phyloP scores from a whole-genome alignment of 2,797 vertebrate genomes.

The Lates japonicus region DNA sequence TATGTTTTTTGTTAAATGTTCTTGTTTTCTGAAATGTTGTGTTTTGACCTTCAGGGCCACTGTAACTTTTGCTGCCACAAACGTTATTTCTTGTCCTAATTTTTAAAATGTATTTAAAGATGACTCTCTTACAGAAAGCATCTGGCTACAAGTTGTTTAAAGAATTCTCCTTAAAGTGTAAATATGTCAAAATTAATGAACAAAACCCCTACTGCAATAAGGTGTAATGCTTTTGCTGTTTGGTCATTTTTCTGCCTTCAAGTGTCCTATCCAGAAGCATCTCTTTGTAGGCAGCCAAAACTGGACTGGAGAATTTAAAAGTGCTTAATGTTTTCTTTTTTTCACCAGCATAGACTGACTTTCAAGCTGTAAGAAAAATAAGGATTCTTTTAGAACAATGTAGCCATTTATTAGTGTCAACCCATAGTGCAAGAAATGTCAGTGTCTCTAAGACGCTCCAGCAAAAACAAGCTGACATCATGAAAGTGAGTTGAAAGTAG shows the following conservation, averaged over 20 bases:
- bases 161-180: not conserved
- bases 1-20: too few relatives aligned
- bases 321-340: not conserved
- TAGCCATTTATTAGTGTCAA: not conserved
- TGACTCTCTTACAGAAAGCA: not conserved
- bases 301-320: not conserved
- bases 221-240: not conserved
- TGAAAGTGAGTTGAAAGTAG: not conserved
- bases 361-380: not conserved
- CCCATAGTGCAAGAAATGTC: not conserved
- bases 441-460: not conserved
- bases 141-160: not conserved
- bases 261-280: too few relatives aligned
- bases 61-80: too few relatives aligned
- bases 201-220: too few relatives aligned
- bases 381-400: not conserved
- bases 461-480: slow-evolving; percentile 1
- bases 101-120: not conserved
- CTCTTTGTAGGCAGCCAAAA: not conserved
- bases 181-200: not conserved
- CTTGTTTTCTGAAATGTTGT: too few relatives aligned
- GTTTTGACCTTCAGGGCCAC: too few relatives aligned
- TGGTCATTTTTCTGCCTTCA: too few relatives aligned
- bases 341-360: not conserved
- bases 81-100: not conserved